Evolutionary conservation across 2,113 vertebrate genomes (phyloP).

Genomic region (Xenotilapia leptura): DNA sequence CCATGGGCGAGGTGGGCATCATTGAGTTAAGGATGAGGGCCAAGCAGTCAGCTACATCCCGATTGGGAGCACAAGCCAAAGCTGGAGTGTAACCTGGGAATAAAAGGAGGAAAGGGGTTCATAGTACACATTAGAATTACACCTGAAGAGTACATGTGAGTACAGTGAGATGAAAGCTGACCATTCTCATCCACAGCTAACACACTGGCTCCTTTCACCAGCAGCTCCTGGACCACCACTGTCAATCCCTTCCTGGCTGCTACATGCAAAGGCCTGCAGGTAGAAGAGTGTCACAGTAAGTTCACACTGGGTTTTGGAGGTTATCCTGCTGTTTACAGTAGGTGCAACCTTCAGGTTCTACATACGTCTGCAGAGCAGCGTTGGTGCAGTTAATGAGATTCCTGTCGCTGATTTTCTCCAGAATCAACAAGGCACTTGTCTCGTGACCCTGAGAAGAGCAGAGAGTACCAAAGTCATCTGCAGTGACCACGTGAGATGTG

Average conservation of each 20-base stretch:
- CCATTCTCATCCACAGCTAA: conserved; percentile 98
- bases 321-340: neutral
- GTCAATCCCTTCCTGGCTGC: conserved; percentile 93
- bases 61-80: conserved; percentile 92
- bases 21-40: conserved; percentile 96
- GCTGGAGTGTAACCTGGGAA: conserved; percentile 90
- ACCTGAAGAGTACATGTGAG: neutral
- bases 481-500: neutral
- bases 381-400: conserved; percentile 98
- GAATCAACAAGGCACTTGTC: conserved; percentile 99
- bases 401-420: conserved; percentile 92
- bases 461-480: neutral
- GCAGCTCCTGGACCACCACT: conserved; percentile 93
- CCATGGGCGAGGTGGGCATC: conserved; percentile 89
- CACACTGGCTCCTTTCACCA: conserved; percentile 95
- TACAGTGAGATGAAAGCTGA: conserved; percentile 47
- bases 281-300: neutral
- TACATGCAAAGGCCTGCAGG: conserved; percentile 87
- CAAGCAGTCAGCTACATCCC: conserved; percentile 94
- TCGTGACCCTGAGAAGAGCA: conserved; percentile 83
- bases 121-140: neutral
- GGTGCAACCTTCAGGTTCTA: neutral
- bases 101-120: neutral
- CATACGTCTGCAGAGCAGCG: conserved; percentile 92
- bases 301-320: neutral